These are phyloP conservation scores for Carterocephalus palaemon DNA, from an alignment of 2,888 invertebrate species.

Conservation along the genomic window DNA sequence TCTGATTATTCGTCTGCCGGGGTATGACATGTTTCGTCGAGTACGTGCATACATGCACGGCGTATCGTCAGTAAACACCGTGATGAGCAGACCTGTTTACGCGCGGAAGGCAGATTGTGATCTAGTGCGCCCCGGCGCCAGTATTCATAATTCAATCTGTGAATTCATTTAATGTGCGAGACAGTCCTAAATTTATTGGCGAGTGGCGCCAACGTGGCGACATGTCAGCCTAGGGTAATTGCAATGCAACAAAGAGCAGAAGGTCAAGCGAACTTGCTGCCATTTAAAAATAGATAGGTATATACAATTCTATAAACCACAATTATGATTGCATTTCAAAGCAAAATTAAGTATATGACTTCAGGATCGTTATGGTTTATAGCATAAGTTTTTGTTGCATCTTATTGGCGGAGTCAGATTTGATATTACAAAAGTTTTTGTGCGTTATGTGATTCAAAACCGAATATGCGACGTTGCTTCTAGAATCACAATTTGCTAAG, in stretches of 20 bases:
- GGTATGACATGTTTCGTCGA: slow-evolving; percentile 43
- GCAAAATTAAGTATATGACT: slow-evolving; percentile 4
- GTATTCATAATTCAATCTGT: slow-evolving; percentile 68
- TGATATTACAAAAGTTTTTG: too few relatives aligned
- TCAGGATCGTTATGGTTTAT: background rate
- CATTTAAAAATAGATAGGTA: slow-evolving; percentile 19
- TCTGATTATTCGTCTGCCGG: slow-evolving; percentile 34
- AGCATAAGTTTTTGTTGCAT: background rate
- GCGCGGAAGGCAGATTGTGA: slow-evolving; percentile 58
- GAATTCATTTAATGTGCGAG: slow-evolving; percentile 71
- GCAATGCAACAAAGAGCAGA: slow-evolving; percentile 57
- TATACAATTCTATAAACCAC: slow-evolving; percentile 11
- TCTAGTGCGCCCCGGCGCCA: slow-evolving; percentile 63
- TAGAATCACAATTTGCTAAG: too few relatives aligned
- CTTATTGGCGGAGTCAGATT: too few relatives aligned
- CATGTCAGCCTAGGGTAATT: slow-evolving; percentile 61
- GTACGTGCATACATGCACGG: slow-evolving; percentile 39
- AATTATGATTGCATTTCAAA: slow-evolving; percentile 7
- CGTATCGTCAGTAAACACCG: slow-evolving; percentile 44
- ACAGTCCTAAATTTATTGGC: slow-evolving; percentile 75
- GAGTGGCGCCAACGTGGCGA: slow-evolving; percentile 69
- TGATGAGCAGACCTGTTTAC: slow-evolving; percentile 61
- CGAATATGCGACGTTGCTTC: too few relatives aligned
- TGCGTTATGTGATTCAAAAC: too few relatives aligned
- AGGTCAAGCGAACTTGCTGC: slow-evolving; percentile 37